Evolutionary conservation across 2,113 vertebrate genomes (phyloP), one percentile per base, ranked within the genome.

Genomic region (Saiga tatarica): DNA sequence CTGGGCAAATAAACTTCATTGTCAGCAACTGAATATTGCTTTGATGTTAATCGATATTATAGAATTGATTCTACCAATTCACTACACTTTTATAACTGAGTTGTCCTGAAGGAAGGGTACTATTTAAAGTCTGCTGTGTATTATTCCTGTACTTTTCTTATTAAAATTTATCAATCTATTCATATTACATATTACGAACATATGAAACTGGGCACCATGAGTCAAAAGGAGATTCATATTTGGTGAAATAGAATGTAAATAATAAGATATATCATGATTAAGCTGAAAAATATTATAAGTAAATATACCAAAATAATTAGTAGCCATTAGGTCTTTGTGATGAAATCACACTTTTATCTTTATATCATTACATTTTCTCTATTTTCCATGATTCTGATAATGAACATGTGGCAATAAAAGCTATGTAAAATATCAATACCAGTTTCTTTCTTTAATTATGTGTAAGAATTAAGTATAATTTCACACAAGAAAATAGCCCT

Each of bases 81-180:
- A 11, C 14, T 87, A 57, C 1, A 57, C 16, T 91, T 93, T 55
- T 39, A 71, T 62, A 47, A 67, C 7, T 85, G 23, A 92, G 15
- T 71, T 93, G 11, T 74, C 7, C 23, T 47, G 2, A 25, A 96
- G 16, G 42, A 59, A 87, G 26, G 0, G 8, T 79, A 50, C 50
- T 84, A 88, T 47, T 78, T 52, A 88, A 62, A 78, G 5, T 82
- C 25, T 95, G 4, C 39, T 94, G 95, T 87, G 28, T 67, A 91
- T 95, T 92, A 55, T 93, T 47, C 1, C 7, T 76, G 4, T 42
- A 93, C 13, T 59, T 36, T 82, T 93, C 23, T 15, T 57, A 67
- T 64, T 85, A 19, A 55, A 30, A 91, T 59, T 25, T 39, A 57
- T 59, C 39, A 88, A 64, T 64, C 5, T 81, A 57, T 33, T 91